These are phyloP conservation scores for Eurytoma adleriae DNA, from an alignment of 2,888 invertebrate genomes.

Conservation along the genomic window DNA sequence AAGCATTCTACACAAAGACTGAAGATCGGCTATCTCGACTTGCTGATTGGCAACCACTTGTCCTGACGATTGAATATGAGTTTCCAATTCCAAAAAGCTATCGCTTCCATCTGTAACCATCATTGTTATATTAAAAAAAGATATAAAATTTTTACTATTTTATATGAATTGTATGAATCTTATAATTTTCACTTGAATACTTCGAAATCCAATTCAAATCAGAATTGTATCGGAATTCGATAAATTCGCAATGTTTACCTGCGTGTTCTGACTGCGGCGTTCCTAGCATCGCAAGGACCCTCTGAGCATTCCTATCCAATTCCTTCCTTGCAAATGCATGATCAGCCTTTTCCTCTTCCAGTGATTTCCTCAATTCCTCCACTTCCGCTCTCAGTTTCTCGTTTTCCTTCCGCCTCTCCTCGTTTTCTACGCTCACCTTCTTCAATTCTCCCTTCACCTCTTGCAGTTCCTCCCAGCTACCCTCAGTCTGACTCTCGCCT, in stretches of 20 bases:
- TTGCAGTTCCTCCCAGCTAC: conserved; percentile 81
- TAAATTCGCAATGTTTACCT: conserved; percentile 55
- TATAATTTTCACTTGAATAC: neutral
- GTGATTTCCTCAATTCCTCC: conserved; percentile 79
- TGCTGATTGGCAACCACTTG: conserved; percentile 87
- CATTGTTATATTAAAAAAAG: neutral
- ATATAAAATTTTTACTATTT: conserved; percentile 12
- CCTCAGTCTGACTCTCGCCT: conserved; percentile 82
- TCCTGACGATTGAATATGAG: conserved; percentile 85
- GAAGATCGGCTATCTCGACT: conserved; percentile 84
- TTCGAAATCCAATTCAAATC: neutral
- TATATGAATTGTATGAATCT: neutral
- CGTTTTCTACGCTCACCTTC: conserved; percentile 77
- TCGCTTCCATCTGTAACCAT: conserved; percentile 79
- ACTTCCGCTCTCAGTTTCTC: conserved; percentile 80
- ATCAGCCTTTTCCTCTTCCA: conserved; percentile 84
- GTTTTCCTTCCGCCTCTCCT: conserved; percentile 74
- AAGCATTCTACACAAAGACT: conserved; percentile 83
- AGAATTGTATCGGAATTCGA: neutral
- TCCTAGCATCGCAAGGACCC: conserved; percentile 81
- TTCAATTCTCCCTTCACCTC: conserved; percentile 79
- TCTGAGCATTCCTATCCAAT: conserved; percentile 84
- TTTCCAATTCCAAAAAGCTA: conserved; percentile 86
- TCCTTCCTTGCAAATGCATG: conserved; percentile 86
- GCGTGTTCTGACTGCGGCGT: conserved; percentile 72